phyloP scores from a whole-genome alignment of 2,797 vertebrate species.

The Sebastiscus albofasciatus region DNA sequence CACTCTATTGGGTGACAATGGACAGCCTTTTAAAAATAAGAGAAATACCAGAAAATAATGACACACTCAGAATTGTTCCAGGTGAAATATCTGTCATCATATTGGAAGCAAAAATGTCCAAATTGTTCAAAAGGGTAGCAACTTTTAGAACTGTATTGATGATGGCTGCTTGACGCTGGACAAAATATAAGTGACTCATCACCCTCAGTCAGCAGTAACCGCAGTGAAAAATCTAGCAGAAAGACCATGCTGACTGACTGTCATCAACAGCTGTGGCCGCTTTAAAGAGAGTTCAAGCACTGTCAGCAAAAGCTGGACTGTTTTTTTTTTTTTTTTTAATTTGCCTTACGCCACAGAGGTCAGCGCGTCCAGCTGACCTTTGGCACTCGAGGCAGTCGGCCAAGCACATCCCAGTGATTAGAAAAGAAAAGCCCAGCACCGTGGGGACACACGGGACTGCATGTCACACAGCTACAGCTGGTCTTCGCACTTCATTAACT shows the following conservation, averaged over 20 bases:
- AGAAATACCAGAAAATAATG: background rate
- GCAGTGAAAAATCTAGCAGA: background rate
- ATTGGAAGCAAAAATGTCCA: background rate
- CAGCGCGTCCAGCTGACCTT: constrained; percentile 44
- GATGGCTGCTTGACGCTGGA: background rate
- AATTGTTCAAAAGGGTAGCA: background rate
- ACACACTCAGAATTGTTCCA: background rate
- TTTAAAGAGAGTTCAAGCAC: constrained; percentile 25
- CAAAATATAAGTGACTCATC: background rate
- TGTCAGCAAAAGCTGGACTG: constrained; percentile 49
- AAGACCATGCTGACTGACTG: constrained; percentile 15
- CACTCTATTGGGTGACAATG: background rate
- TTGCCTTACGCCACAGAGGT: constrained; percentile 62
- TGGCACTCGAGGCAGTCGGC: constrained; percentile 11
- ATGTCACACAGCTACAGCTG: constrained; percentile 62
- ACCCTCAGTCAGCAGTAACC: background rate
- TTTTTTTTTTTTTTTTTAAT: constrained; percentile 43
- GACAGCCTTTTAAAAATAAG: constrained; percentile 1
- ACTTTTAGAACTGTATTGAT: background rate
- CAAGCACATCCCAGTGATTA: constrained; percentile 60
- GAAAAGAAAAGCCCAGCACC: constrained; percentile 55
- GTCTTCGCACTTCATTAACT: constrained; percentile 71
- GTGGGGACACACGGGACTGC: constrained; percentile 18
- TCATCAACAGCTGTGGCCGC: constrained; percentile 38
- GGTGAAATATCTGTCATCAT: background rate